phyloP scores from a whole-genome alignment of 2,888 invertebrate species.

The Trisateles emortualis region DNA sequence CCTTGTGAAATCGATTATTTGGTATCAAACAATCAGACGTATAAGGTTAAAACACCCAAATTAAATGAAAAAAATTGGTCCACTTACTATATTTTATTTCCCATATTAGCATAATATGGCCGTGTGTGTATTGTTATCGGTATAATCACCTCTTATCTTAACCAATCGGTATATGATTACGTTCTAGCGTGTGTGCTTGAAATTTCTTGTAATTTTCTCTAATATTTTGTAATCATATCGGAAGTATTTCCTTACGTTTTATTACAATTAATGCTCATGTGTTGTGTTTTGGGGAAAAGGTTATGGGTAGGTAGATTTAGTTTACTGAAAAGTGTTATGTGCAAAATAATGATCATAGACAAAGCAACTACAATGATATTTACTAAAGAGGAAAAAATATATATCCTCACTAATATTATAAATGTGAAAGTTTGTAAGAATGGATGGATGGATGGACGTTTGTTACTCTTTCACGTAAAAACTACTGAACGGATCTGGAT shows the following conservation, averaged over 20 bases:
- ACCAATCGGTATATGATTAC: slow-evolving; percentile 45
- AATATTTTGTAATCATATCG: slow-evolving; percentile 38
- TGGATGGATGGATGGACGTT: too few relatives aligned
- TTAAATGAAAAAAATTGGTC: slow-evolving; percentile 8
- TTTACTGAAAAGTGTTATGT: neutral
- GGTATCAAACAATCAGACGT: too few relatives aligned
- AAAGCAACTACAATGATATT: too few relatives aligned
- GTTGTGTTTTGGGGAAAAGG: slow-evolving; percentile 12
- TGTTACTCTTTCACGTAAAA: too few relatives aligned
- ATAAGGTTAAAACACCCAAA: slow-evolving; percentile 11
- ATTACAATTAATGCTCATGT: slow-evolving; percentile 43
- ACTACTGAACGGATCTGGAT: too few relatives aligned
- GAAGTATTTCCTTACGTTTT: slow-evolving; percentile 46
- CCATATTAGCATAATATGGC: slow-evolving; percentile 40
- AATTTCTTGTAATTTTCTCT: slow-evolving; percentile 37
- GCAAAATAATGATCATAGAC: too few relatives aligned
- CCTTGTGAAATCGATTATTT: too few relatives aligned
- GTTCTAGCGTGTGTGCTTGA: slow-evolving; percentile 47
- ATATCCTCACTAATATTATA: too few relatives aligned
- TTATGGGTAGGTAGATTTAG: neutral
- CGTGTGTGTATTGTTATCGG: slow-evolving; percentile 39
- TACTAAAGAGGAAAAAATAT: too few relatives aligned
- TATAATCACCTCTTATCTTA: slow-evolving; percentile 35
- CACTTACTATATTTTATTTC: slow-evolving; percentile 19
- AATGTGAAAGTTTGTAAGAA: too few relatives aligned